These are phyloP conservation scores for Danio choprae DNA, from an alignment of 2,797 vertebrate species.

Conservation along the genomic window DNA sequence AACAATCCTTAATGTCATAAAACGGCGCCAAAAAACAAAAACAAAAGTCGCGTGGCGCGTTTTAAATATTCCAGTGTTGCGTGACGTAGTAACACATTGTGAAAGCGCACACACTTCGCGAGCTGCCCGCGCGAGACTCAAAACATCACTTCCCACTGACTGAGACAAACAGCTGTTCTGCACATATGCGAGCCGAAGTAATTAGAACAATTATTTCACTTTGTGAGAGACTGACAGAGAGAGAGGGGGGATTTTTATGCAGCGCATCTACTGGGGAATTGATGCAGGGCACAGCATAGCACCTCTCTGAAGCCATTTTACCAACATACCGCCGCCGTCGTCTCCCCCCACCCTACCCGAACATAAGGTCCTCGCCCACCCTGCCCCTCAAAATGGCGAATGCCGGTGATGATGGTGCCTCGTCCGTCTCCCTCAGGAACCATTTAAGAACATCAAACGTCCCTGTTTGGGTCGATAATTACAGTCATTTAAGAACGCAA, in stretches of 20 bases:
- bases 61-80: not conserved
- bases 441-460: not conserved
- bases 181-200: conserved; percentile 27
- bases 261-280: not conserved
- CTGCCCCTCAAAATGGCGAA: conserved; percentile 69
- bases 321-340: conserved; percentile 48
- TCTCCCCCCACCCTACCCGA: conserved; percentile 22
- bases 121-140: conserved; percentile 7
- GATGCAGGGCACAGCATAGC: conserved; percentile 1
- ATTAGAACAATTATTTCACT: conserved; percentile 33
- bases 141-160: not conserved
- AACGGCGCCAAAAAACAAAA: not conserved
- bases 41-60: not conserved
- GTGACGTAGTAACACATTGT: conserved; percentile 27
- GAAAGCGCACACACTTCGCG: not conserved
- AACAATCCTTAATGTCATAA: not conserved
- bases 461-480: not conserved
- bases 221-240: not conserved
- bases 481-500: not conserved
- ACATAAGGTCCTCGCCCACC: conserved; percentile 58
- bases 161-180: conserved; percentile 16
- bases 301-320: conserved; percentile 67
- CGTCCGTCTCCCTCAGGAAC: conserved; percentile 39
- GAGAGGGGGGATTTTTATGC: not conserved
- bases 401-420: conserved; percentile 37